Conservation (phyloP, 2,888 invertebrate species). For the Bombylius discolor region DNA sequence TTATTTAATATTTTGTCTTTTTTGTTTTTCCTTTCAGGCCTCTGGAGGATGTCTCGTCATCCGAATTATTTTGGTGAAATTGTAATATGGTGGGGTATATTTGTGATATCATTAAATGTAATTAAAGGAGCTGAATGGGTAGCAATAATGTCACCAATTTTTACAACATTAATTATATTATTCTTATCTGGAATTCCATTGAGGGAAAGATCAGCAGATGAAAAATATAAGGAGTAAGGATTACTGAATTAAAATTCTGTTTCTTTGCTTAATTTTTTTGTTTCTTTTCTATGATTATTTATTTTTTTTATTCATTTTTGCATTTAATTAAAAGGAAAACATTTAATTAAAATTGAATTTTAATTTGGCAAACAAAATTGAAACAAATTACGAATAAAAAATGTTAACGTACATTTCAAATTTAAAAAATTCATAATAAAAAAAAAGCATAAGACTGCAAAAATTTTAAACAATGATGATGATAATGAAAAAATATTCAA, state of each 20-base stretch:
- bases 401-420: too few relatives aligned
- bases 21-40: constrained; percentile 35
- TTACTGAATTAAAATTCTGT: background rate
- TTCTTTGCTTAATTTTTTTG: too few relatives aligned
- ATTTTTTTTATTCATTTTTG: background rate
- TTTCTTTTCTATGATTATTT: background rate
- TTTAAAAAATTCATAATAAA: too few relatives aligned
- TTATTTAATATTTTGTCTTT: background rate
- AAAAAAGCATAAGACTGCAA: too few relatives aligned
- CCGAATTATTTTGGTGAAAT: constrained; percentile 94
- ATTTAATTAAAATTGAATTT: background rate
- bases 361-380: background rate
- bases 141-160: constrained; percentile 73
- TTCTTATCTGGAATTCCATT: constrained; percentile 85
- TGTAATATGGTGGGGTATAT: constrained; percentile 87
- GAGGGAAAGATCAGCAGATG: constrained; percentile 75
- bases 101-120: constrained; percentile 75
- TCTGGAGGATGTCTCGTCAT: constrained; percentile 81
- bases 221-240: constrained; percentile 72
- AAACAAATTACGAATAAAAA: too few relatives aligned
- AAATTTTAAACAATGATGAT: too few relatives aligned
- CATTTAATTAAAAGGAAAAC: too few relatives aligned
- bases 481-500: too few relatives aligned
- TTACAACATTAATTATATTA: constrained; percentile 73
- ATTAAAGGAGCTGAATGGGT: constrained; percentile 77